Conservation (phyloP, 2,113 vertebrate species). For the Seriola dumerili region DNA sequence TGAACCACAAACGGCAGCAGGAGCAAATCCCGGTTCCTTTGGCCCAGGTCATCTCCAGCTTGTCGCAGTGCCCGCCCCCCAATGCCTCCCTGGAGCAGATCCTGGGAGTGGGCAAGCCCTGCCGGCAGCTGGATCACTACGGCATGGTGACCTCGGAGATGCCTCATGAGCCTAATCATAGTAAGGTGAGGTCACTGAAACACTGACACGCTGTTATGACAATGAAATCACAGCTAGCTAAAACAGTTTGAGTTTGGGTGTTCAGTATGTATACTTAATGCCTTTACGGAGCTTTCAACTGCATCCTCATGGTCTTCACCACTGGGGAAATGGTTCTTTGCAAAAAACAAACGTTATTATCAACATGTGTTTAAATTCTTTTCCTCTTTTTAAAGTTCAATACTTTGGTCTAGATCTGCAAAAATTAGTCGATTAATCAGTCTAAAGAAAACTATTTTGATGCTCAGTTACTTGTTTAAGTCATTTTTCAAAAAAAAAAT, state of each 20-base stretch:
- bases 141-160: slow-evolving; percentile 63
- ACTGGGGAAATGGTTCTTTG: not conserved
- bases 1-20: slow-evolving; percentile 65
- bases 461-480: no score
- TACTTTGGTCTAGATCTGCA: no score
- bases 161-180: slow-evolving; percentile 56
- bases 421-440: no score
- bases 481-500: no score
- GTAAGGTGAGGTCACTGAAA: slow-evolving; percentile 71
- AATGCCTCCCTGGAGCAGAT: slow-evolving; percentile 77
- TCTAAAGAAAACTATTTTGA: no score
- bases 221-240: not conserved
- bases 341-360: not conserved
- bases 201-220: not conserved
- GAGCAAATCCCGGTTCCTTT: slow-evolving; percentile 67
- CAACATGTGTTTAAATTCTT: no score
- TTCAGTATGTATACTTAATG: no score
- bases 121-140: slow-evolving; percentile 68
- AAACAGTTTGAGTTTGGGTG: not conserved
- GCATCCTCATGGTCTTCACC: not conserved
- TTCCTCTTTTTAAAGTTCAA: no score
- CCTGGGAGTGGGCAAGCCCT: slow-evolving; percentile 68
- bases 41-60: slow-evolving; percentile 73
- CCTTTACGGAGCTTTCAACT: not conserved
- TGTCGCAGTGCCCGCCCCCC: slow-evolving; percentile 73